A percentile compares a stretch with the other conserved stretches of the same genome.
Evolutionary conservation across 2,888 invertebrate genomes (phyloP).

Genomic region (Agrochola circellaris): DNA sequence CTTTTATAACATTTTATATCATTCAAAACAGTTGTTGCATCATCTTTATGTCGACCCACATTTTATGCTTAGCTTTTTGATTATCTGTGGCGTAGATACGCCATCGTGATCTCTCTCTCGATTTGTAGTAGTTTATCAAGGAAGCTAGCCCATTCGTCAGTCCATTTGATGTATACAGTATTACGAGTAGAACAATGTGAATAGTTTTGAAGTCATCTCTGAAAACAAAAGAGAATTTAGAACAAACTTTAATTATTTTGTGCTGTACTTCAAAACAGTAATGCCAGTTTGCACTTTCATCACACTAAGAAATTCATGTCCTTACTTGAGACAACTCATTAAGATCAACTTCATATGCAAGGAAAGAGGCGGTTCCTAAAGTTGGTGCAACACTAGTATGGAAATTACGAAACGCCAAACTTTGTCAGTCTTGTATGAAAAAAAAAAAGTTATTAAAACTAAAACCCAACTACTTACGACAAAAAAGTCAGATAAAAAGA

Average conservation of each 20-base stretch:
- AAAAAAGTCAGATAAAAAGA: too few species aligned
- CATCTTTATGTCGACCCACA: too few species aligned
- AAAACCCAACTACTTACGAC: too few species aligned
- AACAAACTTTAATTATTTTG: not conserved
- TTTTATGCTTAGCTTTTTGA: too few species aligned
- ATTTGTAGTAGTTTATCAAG: too few species aligned
- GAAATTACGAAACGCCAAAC: not conserved
- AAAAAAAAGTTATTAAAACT: too few species aligned
- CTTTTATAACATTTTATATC: too few species aligned
- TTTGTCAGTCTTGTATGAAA: not conserved
- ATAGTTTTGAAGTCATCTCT: slow-evolving; percentile 10
- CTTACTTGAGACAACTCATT: not conserved
- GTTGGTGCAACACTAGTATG: not conserved
- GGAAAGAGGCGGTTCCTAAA: not conserved
- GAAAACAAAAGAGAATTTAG: not conserved
- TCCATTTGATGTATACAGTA: slow-evolving; percentile 10
- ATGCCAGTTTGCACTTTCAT: not conserved
- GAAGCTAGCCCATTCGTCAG: slow-evolving; percentile 6
- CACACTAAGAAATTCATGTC: not conserved
- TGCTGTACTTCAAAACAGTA: not conserved
- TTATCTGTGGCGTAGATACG: too few species aligned
- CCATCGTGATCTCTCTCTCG: too few species aligned
- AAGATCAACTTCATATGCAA: not conserved
- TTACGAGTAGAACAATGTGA: not conserved
- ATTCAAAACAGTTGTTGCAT: too few species aligned